phyloP scores from a whole-genome alignment of 2,113 vertebrate genomes.

The Lampris megalopsis region DNA sequence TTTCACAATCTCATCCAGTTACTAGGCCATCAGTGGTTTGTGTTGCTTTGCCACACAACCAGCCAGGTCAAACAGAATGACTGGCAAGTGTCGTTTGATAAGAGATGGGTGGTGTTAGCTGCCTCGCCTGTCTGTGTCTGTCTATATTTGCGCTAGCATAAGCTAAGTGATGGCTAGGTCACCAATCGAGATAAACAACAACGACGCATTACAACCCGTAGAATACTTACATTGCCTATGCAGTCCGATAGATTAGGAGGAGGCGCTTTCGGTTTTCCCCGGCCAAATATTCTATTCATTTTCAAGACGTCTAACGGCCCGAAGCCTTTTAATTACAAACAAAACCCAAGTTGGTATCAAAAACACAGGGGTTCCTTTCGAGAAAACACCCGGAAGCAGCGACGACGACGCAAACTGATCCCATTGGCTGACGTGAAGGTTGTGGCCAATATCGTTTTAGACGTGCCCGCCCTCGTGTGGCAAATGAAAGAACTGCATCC shows the following conservation, averaged over 20 bases:
- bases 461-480: constrained; percentile 18
- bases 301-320: constrained; percentile 15
- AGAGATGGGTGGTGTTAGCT: too few relatives aligned
- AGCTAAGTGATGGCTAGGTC: constrained; percentile 12
- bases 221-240: constrained; percentile 90
- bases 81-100: too few relatives aligned
- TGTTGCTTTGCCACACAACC: too few relatives aligned
- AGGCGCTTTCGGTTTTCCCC: constrained; percentile 90
- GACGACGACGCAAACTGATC: constrained; percentile 11
- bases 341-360: constrained; percentile 35
- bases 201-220: constrained; percentile 12
- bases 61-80: too few relatives aligned
- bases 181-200: constrained; percentile 47
- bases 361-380: constrained; percentile 20
- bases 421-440: constrained; percentile 52
- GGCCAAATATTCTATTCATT: constrained; percentile 97
- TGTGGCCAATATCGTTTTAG: constrained; percentile 53
- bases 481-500: constrained; percentile 6
- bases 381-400: constrained; percentile 73
- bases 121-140: too few relatives aligned
- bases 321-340: neutral
- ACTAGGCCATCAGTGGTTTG: too few relatives aligned
- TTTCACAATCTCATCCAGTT: too few relatives aligned
- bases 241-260: constrained; percentile 94
- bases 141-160: too few relatives aligned